Conservation (phyloP, 2,888 invertebrate genomes). For the Lasioglossum marginatum region DNA sequence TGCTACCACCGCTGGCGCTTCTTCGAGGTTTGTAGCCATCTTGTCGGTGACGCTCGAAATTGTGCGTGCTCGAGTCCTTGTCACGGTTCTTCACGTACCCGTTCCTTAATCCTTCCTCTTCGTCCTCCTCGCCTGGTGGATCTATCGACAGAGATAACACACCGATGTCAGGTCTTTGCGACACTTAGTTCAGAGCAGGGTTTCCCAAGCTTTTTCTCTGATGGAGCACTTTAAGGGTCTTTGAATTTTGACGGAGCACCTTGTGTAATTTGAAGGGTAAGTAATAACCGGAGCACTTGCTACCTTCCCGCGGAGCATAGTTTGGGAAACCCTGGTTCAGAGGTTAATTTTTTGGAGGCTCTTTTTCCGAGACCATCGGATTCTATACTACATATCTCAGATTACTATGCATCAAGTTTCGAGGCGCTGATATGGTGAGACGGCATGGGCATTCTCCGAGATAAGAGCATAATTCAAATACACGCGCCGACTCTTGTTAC, state of each 20-base stretch:
- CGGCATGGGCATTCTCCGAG: background rate
- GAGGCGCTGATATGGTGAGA: background rate
- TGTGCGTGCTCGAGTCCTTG: constrained; percentile 68
- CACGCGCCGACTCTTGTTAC: constrained; percentile 24
- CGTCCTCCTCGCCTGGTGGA: constrained; percentile 82
- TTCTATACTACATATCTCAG: too few species aligned
- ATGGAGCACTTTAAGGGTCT: too few species aligned
- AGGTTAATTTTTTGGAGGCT: too few species aligned
- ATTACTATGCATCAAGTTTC: background rate
- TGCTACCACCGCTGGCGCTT: constrained; percentile 71
- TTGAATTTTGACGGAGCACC: too few species aligned
- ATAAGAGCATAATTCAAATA: background rate
- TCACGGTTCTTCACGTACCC: constrained; percentile 75
- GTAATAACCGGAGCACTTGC: too few species aligned
- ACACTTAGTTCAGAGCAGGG: background rate
- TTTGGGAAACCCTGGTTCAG: too few species aligned
- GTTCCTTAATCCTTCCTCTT: constrained; percentile 79
- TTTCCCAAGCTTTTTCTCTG: too few species aligned
- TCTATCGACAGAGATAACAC: constrained; percentile 65
- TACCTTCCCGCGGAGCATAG: too few species aligned
- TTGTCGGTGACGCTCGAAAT: constrained; percentile 67
- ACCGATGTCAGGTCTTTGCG: background rate
- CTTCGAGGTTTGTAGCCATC: constrained; percentile 72
- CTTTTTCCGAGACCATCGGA: background rate
- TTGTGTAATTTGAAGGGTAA: too few species aligned